These are phyloP conservation scores for Aix galericulata DNA, from an alignment of 2,113 vertebrate species.

Conservation along the genomic window DNA sequence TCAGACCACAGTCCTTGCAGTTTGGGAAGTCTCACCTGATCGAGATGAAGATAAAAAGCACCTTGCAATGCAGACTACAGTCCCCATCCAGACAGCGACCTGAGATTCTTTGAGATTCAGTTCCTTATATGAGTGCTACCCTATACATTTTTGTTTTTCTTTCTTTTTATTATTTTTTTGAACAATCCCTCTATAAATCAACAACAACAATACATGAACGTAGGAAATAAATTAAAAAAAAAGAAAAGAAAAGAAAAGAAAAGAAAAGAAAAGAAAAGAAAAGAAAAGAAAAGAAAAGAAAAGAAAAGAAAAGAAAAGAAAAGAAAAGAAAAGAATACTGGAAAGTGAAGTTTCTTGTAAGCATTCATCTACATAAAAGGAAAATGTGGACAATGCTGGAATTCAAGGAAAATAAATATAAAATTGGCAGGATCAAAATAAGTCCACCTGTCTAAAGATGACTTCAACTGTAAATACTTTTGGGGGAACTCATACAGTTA, in stretches of 20 bases:
- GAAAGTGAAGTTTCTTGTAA: not conserved
- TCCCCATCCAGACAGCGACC: not conserved
- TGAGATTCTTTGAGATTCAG: not conserved
- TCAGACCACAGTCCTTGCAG: not conserved
- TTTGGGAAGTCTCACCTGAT: not conserved
- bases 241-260: not conserved
- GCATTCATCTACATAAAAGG: not conserved
- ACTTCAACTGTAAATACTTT: slow-evolving; percentile 31
- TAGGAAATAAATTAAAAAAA: not conserved
- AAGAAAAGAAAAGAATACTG: not conserved
- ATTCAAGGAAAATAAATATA: slow-evolving; percentile 5
- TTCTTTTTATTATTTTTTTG: not conserved
- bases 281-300: not conserved
- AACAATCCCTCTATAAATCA: not conserved
- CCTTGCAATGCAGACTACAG: not conserved
- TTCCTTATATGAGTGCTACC: not conserved
- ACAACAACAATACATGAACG: not conserved
- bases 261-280: not conserved
- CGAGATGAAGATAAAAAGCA: not conserved
- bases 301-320: not conserved
- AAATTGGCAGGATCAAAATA: slow-evolving; percentile 43
- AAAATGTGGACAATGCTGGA: not conserved
- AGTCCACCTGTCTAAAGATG: slow-evolving; percentile 47
- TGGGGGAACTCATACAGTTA: not conserved
- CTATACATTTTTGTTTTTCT: not conserved